Percentiles rank a stretch among this genome's conserved stretches.
phyloP scores from a whole-genome alignment of 2,888 invertebrate species.

The Eupithecia exiguata region DNA sequence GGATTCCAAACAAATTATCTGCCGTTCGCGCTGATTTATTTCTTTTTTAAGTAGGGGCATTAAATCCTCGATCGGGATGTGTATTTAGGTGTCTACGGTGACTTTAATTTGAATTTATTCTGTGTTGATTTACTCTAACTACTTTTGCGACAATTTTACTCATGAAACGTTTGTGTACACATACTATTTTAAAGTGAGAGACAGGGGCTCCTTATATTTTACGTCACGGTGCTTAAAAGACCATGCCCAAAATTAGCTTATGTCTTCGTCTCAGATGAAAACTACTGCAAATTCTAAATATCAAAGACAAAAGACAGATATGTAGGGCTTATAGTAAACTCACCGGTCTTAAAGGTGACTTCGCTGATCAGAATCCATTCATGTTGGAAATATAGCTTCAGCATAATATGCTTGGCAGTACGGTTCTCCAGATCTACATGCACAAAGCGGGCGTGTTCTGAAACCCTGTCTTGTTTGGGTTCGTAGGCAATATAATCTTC shows the following conservation, averaged over 20 bases:
- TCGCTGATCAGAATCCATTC: slow-evolving; percentile 96
- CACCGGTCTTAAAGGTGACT: slow-evolving; percentile 91
- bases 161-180: background rate
- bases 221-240: background rate
- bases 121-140: background rate
- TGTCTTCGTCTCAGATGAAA: background rate
- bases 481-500: slow-evolving; percentile 86
- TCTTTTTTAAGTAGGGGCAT: slow-evolving; percentile 51
- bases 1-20: slow-evolving; percentile 62
- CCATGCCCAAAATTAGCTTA: background rate
- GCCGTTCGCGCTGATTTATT: slow-evolving; percentile 53
- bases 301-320: background rate
- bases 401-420: slow-evolving; percentile 89
- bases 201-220: background rate
- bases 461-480: slow-evolving; percentile 81
- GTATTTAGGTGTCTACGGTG: slow-evolving; percentile 26
- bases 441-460: slow-evolving; percentile 86
- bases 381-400: slow-evolving; percentile 89
- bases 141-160: background rate
- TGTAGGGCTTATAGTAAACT: slow-evolving; percentile 51
- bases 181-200: background rate
- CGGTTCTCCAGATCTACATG: slow-evolving; percentile 89
- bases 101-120: slow-evolving; percentile 3
- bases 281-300: background rate
- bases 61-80: slow-evolving; percentile 38